Percentiles rank a stretch among this genome's conserved stretches.
Evolutionary conservation across 2,113 vertebrate genomes (phyloP).

Genomic region (Panthera tigris): DNA sequence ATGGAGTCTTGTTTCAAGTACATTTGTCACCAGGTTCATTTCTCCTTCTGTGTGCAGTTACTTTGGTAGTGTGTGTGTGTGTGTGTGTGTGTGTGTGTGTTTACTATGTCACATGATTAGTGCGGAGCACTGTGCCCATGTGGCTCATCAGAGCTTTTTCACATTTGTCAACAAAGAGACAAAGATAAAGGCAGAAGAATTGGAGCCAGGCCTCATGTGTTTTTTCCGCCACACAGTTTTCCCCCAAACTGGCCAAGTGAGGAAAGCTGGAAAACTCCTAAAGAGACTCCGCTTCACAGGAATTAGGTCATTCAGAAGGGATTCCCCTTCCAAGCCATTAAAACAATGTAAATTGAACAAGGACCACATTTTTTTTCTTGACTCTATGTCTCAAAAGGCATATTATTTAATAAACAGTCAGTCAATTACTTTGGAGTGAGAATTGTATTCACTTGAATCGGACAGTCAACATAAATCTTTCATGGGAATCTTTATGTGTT

Average conservation of each 20-base stretch:
- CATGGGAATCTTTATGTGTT: background rate
- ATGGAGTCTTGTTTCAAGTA: background rate
- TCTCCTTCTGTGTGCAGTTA: background rate
- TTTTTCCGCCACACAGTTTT: background rate
- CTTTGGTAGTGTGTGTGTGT: background rate
- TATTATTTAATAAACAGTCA: conserved; percentile 21
- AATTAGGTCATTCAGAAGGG: conserved; percentile 21
- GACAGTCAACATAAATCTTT: background rate
- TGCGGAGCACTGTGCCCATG: background rate
- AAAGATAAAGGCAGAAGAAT: conserved; percentile 18
- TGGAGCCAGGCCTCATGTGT: background rate
- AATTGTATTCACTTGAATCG: background rate
- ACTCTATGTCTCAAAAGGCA: background rate
- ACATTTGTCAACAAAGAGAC: background rate
- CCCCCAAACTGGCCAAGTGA: background rate
- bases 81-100: background rate
- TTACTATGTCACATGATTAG: background rate
- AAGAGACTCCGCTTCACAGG: background rate
- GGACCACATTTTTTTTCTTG: conserved; percentile 12
- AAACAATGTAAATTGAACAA: background rate
- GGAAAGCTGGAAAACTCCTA: background rate
- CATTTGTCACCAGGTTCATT: background rate
- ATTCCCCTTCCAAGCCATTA: background rate
- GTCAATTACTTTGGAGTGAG: background rate
- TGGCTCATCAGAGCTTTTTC: background rate